Evolutionary conservation across 2,113 vertebrate genomes (phyloP).

Genomic region (Ptilonorhynchus violaceus): DNA sequence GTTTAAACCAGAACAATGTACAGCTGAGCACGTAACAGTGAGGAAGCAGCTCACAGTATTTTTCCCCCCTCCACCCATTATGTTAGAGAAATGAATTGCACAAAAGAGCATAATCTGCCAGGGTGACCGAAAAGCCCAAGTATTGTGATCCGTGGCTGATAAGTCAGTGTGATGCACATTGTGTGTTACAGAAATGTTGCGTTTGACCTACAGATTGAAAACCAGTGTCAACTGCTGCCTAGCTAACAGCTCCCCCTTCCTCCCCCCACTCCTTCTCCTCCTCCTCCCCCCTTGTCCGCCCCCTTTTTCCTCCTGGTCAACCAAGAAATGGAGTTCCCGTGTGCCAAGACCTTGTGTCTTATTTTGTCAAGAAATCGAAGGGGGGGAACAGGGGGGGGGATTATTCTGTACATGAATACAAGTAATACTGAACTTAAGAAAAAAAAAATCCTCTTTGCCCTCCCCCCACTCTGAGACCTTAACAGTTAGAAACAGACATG

Average conservation of each 20-base stretch:
- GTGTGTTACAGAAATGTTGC: conserved; percentile 1
- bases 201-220: conserved; percentile 75
- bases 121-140: not conserved
- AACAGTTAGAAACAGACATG: not conserved
- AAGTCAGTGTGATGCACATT: not conserved
- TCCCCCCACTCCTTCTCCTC: not conserved
- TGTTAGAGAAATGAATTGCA: not conserved
- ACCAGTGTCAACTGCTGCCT: conserved; percentile 66
- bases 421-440: not conserved
- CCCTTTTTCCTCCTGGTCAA: conserved; percentile 56
- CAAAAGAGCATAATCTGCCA: not conserved
- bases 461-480: not conserved
- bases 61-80: not conserved
- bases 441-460: not conserved
- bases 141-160: not conserved
- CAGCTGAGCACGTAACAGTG: not conserved
- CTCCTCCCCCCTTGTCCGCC: not conserved
- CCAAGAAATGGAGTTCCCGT: conserved; percentile 20
- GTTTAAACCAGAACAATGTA: conserved; percentile 20
- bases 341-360: not conserved
- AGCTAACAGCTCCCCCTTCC: conserved; percentile 37
- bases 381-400: not conserved
- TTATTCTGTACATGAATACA: not conserved
- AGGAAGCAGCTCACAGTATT: not conserved
- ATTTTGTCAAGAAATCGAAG: not conserved